These are phyloP conservation scores for Hassar affinis DNA, from an alignment of 2,113 vertebrate genomes.

Conservation along the genomic window DNA sequence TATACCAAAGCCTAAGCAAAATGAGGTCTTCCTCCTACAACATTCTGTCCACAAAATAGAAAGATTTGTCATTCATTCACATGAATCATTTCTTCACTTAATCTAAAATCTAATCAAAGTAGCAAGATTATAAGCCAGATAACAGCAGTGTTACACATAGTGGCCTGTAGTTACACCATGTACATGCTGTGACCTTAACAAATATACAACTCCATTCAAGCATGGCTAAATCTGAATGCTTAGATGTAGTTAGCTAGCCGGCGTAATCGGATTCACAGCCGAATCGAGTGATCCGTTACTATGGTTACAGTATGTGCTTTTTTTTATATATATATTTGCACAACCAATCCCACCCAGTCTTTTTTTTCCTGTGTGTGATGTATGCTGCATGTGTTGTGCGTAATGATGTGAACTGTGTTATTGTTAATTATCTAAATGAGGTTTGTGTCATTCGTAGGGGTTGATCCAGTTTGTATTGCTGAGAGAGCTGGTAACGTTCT, in stretches of 20 bases:
- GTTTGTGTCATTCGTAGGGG: conserved; percentile 73
- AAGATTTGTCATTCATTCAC: not conserved
- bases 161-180: not conserved
- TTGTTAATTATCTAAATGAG: conserved; percentile 55
- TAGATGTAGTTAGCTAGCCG: not conserved
- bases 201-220: not conserved
- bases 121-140: not conserved
- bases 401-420: conserved; percentile 32
- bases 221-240: not conserved
- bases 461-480: conserved; percentile 78
- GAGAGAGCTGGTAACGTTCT: conserved; percentile 72
- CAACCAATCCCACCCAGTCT: not conserved
- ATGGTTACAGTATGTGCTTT: not conserved
- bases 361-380: not conserved
- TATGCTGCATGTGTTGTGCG: not conserved
- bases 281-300: not conserved
- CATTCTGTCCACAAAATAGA: not conserved
- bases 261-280: not conserved
- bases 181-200: not conserved
- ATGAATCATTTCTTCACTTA: not conserved
- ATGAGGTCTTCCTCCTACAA: not conserved
- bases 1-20: not conserved
- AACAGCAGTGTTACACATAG: not conserved
- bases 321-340: not conserved
- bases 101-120: not conserved